These are phyloP conservation scores for Zeuzera pyrina DNA, from an alignment of 2,888 invertebrate species.

Conservation along the genomic window DNA sequence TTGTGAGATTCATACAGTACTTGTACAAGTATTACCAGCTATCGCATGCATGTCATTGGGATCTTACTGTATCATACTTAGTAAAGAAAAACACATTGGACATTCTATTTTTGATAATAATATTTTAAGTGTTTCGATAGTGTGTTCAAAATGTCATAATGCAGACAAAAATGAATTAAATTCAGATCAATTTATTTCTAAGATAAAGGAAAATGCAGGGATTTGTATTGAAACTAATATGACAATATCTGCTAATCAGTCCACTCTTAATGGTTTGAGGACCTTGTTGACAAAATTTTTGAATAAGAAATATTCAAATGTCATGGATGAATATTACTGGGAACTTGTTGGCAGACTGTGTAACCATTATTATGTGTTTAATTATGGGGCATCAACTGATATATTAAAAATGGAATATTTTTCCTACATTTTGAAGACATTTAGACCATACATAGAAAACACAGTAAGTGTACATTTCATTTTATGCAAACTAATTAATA, in stretches of 20 bases:
- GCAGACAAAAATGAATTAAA: slow-evolving; percentile 15
- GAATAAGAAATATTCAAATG: slow-evolving; percentile 38
- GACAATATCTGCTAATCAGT: slow-evolving; percentile 24
- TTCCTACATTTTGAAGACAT: slow-evolving; percentile 34
- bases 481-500: slow-evolving; percentile 3
- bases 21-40: slow-evolving; percentile 33
- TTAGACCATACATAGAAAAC: slow-evolving; percentile 34
- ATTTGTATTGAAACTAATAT: slow-evolving; percentile 27
- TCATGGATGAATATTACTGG: slow-evolving; percentile 40
- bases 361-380: slow-evolving; percentile 52
- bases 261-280: slow-evolving; percentile 31
- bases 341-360: slow-evolving; percentile 35
- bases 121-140: slow-evolving; percentile 26
- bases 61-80: slow-evolving; percentile 27
- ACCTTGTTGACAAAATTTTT: slow-evolving; percentile 49
- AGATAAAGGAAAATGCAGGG: slow-evolving; percentile 23
- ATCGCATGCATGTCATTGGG: slow-evolving; percentile 50
- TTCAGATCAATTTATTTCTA: slow-evolving; percentile 15
- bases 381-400: slow-evolving; percentile 34
- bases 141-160: slow-evolving; percentile 48
- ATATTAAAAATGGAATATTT: slow-evolving; percentile 40
- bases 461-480: slow-evolving; percentile 22
- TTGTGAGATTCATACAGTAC: slow-evolving; percentile 30
- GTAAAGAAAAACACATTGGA: slow-evolving; percentile 22
- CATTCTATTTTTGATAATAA: slow-evolving; percentile 33